These are phyloP conservation scores for Mastacembelus armatus DNA, from an alignment of 2,797 vertebrate species.

Conservation along the genomic window DNA sequence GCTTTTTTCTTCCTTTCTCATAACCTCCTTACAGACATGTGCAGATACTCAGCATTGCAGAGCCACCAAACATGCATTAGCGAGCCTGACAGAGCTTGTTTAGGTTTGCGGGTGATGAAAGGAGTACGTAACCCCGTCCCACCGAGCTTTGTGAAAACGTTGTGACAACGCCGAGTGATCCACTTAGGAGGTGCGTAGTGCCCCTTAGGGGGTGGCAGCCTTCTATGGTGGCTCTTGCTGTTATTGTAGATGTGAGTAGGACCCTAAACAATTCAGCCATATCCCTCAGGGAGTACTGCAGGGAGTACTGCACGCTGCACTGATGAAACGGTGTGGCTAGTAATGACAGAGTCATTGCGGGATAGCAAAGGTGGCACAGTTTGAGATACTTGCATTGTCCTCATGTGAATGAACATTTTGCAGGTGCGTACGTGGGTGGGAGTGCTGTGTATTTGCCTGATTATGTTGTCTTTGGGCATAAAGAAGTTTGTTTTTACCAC, in stretches of 20 bases:
- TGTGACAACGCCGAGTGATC: slow-evolving; percentile 81
- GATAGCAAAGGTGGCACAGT: slow-evolving; percentile 8
- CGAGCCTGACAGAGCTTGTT: slow-evolving; percentile 82
- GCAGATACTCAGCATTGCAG: slow-evolving; percentile 49
- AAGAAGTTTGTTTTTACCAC: slow-evolving; percentile 8
- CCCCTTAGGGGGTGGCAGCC: slow-evolving; percentile 63
- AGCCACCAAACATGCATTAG: slow-evolving; percentile 76
- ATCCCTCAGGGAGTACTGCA: slow-evolving; percentile 22
- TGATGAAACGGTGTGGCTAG: slow-evolving; percentile 1
- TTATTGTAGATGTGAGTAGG: slow-evolving; percentile 46
- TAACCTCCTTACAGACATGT: slow-evolving; percentile 20
- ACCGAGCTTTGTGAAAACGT: slow-evolving; percentile 72
- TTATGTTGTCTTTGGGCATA: slow-evolving; percentile 12
- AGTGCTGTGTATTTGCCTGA: slow-evolving; percentile 23
- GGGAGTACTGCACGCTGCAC: neutral
- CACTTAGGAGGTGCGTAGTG: slow-evolving; percentile 80
- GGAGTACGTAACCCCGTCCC: slow-evolving; percentile 68
- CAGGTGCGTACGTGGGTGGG: neutral
- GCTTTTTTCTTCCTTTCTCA: neutral
- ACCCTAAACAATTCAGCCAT: slow-evolving; percentile 48
- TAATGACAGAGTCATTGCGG: no score
- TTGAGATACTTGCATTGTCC: slow-evolving; percentile 2
- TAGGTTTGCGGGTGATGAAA: slow-evolving; percentile 78
- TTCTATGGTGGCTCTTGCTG: slow-evolving; percentile 50
- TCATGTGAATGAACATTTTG: neutral